Evolutionary conservation across 2,797 vertebrate genomes (phyloP).

Genomic region (Tapera naevia): DNA sequence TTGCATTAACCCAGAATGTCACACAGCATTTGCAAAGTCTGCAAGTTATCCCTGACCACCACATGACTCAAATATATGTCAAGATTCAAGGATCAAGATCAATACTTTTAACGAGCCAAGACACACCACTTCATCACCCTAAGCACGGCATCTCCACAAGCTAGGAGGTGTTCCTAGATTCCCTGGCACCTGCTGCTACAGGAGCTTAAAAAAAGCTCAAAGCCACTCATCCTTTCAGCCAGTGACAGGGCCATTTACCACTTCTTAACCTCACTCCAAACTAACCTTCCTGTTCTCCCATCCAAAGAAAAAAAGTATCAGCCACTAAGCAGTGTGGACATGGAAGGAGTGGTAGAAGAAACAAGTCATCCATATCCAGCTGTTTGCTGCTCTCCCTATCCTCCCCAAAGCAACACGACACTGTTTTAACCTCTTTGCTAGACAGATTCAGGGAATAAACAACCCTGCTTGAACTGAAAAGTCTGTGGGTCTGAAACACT

Average conservation of each 20-base stretch:
- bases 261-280: background rate
- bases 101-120: background rate
- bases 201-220: background rate
- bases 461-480: background rate
- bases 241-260: background rate
- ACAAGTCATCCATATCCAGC: background rate
- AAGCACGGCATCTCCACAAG: background rate
- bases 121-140: background rate
- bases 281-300: background rate
- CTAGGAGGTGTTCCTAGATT: background rate
- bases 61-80: background rate
- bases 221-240: background rate
- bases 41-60: background rate
- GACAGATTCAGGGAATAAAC: background rate
- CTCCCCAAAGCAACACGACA: background rate
- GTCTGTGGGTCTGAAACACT: background rate
- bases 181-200: background rate
- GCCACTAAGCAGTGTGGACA: background rate
- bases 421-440: background rate
- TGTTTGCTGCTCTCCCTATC: background rate
- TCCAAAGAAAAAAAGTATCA: background rate
- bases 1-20: background rate
- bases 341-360: background rate
- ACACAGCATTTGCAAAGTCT: background rate
- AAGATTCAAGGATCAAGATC: background rate